Conservation (phyloP, 2,888 invertebrate species). For the Monopis laevigella region DNA sequence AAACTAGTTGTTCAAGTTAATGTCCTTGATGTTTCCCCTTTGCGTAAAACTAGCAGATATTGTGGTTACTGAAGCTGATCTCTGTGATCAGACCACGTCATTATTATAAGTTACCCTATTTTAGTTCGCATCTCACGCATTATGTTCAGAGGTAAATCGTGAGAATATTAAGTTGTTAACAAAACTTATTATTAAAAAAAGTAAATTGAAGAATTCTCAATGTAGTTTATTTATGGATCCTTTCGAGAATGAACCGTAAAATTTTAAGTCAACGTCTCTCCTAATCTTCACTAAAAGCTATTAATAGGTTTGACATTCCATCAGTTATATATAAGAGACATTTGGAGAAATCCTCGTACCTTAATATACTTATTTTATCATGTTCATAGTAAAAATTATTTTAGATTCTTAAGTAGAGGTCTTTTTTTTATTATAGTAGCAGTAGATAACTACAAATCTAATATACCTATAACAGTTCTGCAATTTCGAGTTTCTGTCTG, state of each 20-base stretch:
- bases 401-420: not conserved
- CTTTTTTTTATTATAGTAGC: not conserved
- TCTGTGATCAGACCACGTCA: not conserved
- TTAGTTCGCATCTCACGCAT: too few relatives aligned
- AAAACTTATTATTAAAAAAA: too few relatives aligned
- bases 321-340: too few relatives aligned
- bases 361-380: too few relatives aligned
- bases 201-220: too few relatives aligned
- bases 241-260: too few relatives aligned
- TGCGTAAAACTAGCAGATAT: slow-evolving; percentile 1
- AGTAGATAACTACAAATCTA: not conserved
- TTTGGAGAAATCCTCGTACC: too few relatives aligned
- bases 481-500: too few relatives aligned
- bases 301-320: slow-evolving; percentile 28
- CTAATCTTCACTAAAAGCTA: slow-evolving; percentile 29
- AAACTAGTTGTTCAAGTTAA: slow-evolving; percentile 3
- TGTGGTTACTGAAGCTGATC: slow-evolving; percentile 3
- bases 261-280: too few relatives aligned
- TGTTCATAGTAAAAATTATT: not conserved
- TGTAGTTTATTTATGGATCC: not conserved
- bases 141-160: not conserved
- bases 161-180: too few relatives aligned
- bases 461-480: too few relatives aligned
- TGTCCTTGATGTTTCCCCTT: not conserved
- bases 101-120: slow-evolving; percentile 3